These are phyloP conservation scores for Fulmarus glacialis DNA, from an alignment of 2,113 vertebrate genomes.

Conservation along the genomic window DNA sequence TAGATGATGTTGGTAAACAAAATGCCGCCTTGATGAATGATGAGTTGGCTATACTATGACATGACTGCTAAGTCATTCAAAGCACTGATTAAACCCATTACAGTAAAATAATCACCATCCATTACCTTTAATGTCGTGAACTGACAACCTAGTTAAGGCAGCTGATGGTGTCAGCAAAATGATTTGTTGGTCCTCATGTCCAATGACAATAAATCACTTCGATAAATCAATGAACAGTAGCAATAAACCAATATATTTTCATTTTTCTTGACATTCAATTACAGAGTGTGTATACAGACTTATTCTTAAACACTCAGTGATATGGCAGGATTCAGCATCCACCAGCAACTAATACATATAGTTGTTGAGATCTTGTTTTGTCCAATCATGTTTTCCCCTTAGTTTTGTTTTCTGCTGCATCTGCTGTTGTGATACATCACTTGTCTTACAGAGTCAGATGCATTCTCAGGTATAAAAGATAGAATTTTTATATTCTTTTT, in stretches of 20 bases:
- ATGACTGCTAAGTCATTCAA: constrained; percentile 82
- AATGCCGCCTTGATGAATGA: constrained; percentile 79
- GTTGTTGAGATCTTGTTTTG: constrained; percentile 7
- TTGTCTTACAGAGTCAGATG: background rate
- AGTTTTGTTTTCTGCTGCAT: constrained; percentile 2
- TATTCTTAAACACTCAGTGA: constrained; percentile 74
- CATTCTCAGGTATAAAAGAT: background rate
- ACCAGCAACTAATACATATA: constrained; percentile 26
- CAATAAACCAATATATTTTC: constrained; percentile 86
- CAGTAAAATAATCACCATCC: constrained; percentile 85
- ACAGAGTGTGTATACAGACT: constrained; percentile 73
- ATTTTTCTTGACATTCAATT: constrained; percentile 85
- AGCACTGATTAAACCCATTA: constrained; percentile 83
- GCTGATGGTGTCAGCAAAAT: constrained; percentile 82
- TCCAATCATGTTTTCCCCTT: background rate
- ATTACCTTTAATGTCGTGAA: constrained; percentile 83
- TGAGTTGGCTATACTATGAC: constrained; percentile 73
- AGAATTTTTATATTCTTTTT: background rate
- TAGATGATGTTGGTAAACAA: constrained; percentile 83
- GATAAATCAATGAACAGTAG: constrained; percentile 82
- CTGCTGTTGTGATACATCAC: background rate
- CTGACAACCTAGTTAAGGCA: constrained; percentile 87
- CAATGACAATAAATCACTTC: constrained; percentile 81
- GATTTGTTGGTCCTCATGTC: constrained; percentile 78
- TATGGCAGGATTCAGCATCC: constrained; percentile 55